Evolutionary conservation across 53 echinoderm and acorn worm species (phyloP).

Genomic region (Holothuria scabra): DNA sequence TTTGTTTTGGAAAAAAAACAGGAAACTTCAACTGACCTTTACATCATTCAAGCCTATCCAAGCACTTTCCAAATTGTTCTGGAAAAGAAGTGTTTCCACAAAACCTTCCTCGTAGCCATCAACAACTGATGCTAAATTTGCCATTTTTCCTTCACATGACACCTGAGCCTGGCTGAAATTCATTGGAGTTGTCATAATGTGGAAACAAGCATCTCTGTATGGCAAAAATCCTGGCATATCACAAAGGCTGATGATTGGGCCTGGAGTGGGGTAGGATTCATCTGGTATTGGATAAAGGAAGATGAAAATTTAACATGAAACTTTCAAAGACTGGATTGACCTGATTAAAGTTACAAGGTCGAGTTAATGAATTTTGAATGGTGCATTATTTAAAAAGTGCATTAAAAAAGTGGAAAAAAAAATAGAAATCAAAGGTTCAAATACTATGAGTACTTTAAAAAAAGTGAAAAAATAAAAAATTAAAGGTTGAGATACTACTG

Average conservation of each 20-base stretch:
- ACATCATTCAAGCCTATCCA: conserved; percentile 43
- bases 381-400: no score
- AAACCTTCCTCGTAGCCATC: conserved; percentile 41
- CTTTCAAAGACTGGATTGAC: no score
- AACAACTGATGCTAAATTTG: neutral
- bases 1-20: no score
- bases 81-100: conserved; percentile 27
- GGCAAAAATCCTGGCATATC: neutral
- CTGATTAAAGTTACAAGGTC: no score
- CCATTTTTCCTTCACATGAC: neutral
- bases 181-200: neutral
- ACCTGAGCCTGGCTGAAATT: neutral
- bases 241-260: conserved; percentile 18
- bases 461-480: no score
- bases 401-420: no score
- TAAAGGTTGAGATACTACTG: no score
- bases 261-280: conserved; percentile 20
- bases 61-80: conserved; percentile 22
- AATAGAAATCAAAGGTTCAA: no score
- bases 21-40: neutral
- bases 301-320: neutral
- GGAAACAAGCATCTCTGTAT: conserved; percentile 13
- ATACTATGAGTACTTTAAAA: no score
- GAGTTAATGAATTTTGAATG: no score
- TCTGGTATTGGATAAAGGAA: neutral